phyloP scores from a whole-genome alignment of 2,888 invertebrate species.

The Drosophila paranaensis region DNA sequence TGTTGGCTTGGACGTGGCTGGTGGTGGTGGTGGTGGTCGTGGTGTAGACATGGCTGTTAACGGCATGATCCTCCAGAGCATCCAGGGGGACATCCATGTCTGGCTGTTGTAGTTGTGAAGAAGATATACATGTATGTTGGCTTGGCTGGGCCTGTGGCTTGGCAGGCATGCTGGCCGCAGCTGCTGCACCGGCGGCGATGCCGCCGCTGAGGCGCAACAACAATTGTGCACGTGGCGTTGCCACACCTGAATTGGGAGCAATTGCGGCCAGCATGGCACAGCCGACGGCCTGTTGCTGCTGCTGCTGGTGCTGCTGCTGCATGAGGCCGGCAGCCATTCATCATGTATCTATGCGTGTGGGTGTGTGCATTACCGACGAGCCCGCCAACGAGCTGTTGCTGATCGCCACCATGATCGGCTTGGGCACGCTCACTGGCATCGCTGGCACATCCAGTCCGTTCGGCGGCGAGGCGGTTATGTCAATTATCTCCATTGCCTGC shows the following conservation, averaged over 20 bases:
- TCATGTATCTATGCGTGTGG: conserved; percentile 82
- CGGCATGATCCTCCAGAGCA: conserved; percentile 37
- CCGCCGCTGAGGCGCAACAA: conserved; percentile 43
- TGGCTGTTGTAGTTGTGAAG: conserved; percentile 75
- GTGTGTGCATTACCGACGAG: conserved; percentile 83
- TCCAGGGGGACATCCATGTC: conserved; percentile 46
- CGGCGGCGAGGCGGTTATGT: conserved; percentile 76
- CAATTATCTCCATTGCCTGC: conserved; percentile 64
- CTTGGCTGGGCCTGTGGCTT: conserved; percentile 58
- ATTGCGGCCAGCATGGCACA: conserved; percentile 75
- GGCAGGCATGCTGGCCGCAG: conserved; percentile 72
- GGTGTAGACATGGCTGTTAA: conserved; percentile 37
- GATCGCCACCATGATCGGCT: conserved; percentile 43
- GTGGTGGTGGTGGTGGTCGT: conserved; percentile 16
- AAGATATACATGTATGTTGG: conserved; percentile 75
- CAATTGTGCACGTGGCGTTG: conserved; percentile 44
- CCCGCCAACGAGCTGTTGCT: conserved; percentile 70
- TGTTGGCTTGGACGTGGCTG: conserved; percentile 8
- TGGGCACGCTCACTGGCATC: conserved; percentile 51
- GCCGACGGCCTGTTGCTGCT: conserved; percentile 75
- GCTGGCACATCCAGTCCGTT: conserved; percentile 57
- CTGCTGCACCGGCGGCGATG: conserved; percentile 51
- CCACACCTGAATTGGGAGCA: conserved; percentile 54
- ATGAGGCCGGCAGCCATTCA: conserved; percentile 84
- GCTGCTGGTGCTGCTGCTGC: conserved; percentile 74